phyloP scores from a whole-genome alignment of 2,888 invertebrate species.

The Hecatera dysodea region DNA sequence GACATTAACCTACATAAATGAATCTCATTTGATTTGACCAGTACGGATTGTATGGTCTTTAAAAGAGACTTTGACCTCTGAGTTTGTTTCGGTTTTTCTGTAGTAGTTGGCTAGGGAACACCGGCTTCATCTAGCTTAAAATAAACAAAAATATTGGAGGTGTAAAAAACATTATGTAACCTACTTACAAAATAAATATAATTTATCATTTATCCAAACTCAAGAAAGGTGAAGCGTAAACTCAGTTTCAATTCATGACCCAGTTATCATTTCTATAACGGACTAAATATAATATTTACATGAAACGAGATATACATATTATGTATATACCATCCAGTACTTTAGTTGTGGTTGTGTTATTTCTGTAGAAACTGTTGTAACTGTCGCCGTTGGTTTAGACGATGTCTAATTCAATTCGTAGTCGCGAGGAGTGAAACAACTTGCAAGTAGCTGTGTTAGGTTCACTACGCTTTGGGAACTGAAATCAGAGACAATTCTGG shows the following conservation, averaged over 20 bases:
- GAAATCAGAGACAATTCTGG: not conserved
- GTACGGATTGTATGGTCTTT: too few species aligned
- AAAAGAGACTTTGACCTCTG: too few species aligned
- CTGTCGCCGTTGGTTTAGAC: slow-evolving; percentile 35
- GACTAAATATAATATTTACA: too few species aligned
- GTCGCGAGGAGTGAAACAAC: slow-evolving; percentile 32
- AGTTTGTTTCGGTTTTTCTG: too few species aligned
- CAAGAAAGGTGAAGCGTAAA: not conserved
- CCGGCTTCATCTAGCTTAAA: too few species aligned
- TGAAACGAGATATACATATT: not conserved
- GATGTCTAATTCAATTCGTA: slow-evolving; percentile 59
- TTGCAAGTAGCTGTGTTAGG: slow-evolving; percentile 30
- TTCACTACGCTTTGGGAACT: not conserved
- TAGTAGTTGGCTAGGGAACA: too few species aligned
- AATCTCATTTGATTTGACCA: too few species aligned
- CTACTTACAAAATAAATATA: not conserved
- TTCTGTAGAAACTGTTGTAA: slow-evolving; percentile 22
- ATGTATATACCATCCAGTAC: not conserved
- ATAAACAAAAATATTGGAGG: too few species aligned
- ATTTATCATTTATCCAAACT: not conserved
- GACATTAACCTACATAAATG: too few species aligned
- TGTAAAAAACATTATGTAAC: too few species aligned
- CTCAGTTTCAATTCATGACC: not conserved
- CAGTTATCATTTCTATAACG: not conserved
- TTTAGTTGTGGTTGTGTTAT: not conserved